phyloP scores from a whole-genome alignment of 2,797 vertebrate genomes.

The Gallinago solitaria region DNA sequence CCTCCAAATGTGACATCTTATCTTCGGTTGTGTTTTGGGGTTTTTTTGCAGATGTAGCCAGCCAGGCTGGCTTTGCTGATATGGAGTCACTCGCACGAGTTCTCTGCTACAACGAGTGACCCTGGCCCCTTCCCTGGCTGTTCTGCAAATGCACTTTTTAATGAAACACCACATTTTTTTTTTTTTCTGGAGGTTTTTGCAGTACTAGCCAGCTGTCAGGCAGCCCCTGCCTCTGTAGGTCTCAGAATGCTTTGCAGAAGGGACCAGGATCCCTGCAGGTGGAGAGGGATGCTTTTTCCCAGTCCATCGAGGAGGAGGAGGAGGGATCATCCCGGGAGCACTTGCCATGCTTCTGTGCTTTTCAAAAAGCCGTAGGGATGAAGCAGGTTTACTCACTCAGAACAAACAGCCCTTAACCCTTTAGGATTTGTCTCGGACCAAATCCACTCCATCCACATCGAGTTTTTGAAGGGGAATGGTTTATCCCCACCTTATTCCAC shows the following conservation, averaged over 20 bases:
- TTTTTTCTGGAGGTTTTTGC: neutral
- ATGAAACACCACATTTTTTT: neutral
- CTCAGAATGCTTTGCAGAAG: neutral
- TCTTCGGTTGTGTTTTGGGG: neutral
- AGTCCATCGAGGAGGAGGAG: neutral
- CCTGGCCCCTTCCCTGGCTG: neutral
- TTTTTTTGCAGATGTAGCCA: neutral
- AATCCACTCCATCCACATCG: neutral
- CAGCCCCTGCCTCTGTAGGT: neutral
- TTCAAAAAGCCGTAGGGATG: neutral
- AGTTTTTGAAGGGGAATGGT: accelerated
- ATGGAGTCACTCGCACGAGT: neutral
- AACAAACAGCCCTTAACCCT: neutral
- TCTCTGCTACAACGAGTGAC: neutral
- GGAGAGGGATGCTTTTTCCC: neutral
- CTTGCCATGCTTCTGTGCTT: neutral
- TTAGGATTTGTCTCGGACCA: neutral
- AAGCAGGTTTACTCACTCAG: neutral
- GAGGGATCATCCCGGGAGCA: neutral
- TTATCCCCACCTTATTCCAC: accelerated
- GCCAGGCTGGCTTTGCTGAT: neutral
- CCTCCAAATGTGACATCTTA: neutral
- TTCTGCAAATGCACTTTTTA: neutral
- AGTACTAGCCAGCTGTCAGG: neutral
- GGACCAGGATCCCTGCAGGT: neutral